phyloP scores from a whole-genome alignment of 1,140 invertebrate species.

The Cherax quadricarinatus region DNA sequence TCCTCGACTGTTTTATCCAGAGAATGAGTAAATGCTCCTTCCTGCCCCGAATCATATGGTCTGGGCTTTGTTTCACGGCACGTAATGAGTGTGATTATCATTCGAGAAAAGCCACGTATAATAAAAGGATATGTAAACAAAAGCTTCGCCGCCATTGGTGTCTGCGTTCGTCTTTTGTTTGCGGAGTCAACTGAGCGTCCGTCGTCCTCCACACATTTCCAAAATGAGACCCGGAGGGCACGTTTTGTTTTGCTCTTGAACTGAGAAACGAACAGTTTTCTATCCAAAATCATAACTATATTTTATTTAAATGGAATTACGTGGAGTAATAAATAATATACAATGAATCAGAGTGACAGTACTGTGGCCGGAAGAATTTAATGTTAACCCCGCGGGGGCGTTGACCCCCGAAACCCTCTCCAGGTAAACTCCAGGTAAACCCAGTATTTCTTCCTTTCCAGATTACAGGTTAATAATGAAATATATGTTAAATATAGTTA shows the following conservation, averaged over 20 bases:
- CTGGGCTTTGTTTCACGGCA: constrained; percentile 38
- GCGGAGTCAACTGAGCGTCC: constrained; percentile 60
- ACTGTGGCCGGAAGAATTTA: too few species aligned
- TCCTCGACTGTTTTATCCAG: not conserved
- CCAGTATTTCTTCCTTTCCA: too few species aligned
- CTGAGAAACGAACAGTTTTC: too few species aligned
- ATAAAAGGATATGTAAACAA: constrained; percentile 65
- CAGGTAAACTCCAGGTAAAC: too few species aligned
- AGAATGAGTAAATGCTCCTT: constrained; percentile 24
- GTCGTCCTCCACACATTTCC: constrained; percentile 47
- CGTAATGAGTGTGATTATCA: constrained; percentile 70
- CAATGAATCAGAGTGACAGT: too few species aligned
- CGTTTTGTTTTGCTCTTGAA: not conserved
- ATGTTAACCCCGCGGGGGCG: too few species aligned
- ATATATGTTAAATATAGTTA: too few species aligned
- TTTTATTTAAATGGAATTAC: too few species aligned
- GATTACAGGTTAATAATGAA: too few species aligned
- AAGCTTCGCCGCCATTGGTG: constrained; percentile 58
- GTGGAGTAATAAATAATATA: too few species aligned
- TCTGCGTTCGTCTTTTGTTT: constrained; percentile 69
- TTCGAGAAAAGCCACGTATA: constrained; percentile 62
- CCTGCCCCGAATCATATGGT: constrained; percentile 66
- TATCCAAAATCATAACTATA: too few species aligned
- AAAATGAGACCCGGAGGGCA: constrained; percentile 64
- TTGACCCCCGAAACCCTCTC: too few species aligned